Evolutionary conservation across 1,140 invertebrate genomes (phyloP).

Genomic region (Gonioctena quinquepunctata): DNA sequence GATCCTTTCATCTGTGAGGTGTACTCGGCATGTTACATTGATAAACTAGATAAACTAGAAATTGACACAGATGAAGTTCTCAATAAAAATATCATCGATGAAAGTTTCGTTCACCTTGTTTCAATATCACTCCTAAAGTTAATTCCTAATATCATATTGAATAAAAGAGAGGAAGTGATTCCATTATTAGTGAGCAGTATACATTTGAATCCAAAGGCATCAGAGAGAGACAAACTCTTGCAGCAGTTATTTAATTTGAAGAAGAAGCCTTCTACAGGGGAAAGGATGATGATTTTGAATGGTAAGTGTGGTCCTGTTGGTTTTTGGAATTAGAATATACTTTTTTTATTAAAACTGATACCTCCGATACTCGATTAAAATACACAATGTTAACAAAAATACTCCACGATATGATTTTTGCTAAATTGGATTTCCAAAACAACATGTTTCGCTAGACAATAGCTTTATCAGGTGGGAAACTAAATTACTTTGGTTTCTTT

Average conservation of each 20-base stretch:
- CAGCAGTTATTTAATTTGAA: slow-evolving; percentile 77
- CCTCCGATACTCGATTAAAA: no score
- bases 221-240: slow-evolving; percentile 68
- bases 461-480: no score
- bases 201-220: slow-evolving; percentile 64
- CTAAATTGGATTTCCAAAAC: no score
- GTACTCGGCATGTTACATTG: slow-evolving; percentile 55
- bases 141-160: slow-evolving; percentile 71
- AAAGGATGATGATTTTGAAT: slow-evolving; percentile 70
- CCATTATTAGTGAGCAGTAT: slow-evolving; percentile 71
- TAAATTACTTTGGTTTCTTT: no score
- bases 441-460: no score
- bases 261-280: slow-evolving; percentile 73
- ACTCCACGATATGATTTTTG: no score
- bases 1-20: slow-evolving; percentile 60
- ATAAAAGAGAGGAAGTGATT: slow-evolving; percentile 75
- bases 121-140: slow-evolving; percentile 63
- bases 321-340: no score
- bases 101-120: slow-evolving; percentile 57
- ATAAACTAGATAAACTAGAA: slow-evolving; percentile 46
- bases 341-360: no score
- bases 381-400: no score
- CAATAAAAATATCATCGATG: slow-evolving; percentile 52
- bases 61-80: slow-evolving; percentile 55
- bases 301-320: no score